phyloP scores from a whole-genome alignment of 2,888 invertebrate species.

The Heliconius aoede region DNA sequence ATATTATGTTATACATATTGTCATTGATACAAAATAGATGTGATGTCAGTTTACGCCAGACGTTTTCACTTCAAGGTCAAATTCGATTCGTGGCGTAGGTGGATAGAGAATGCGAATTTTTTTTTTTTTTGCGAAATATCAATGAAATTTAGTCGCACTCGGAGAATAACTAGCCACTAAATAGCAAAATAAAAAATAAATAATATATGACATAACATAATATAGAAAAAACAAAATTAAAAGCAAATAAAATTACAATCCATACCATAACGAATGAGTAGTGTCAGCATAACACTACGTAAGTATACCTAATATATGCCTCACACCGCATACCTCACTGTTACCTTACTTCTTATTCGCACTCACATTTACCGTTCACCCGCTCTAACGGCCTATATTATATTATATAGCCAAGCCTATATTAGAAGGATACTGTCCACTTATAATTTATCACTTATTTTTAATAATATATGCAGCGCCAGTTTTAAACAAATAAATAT shows the following conservation, averaged over 20 bases:
- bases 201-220: neutral
- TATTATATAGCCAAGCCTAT: neutral
- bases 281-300: no score
- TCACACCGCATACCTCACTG: conserved; percentile 21
- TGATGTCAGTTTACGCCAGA: conserved; percentile 25
- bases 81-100: neutral
- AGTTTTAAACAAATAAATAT: neutral
- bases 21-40: conserved; percentile 9
- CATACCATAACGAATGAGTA: neutral
- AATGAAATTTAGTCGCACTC: conserved; percentile 9
- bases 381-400: neutral
- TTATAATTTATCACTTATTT: no score
- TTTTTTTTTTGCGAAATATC: neutral
- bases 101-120: conserved; percentile 18
- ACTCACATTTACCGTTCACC: conserved; percentile 26
- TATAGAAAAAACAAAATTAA: neutral
- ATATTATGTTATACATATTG: neutral
- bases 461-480: no score
- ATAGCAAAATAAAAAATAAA: neutral
- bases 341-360: conserved; percentile 19
- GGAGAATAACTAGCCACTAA: neutral
- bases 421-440: neutral
- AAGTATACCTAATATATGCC: neutral
- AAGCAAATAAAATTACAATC: neutral
- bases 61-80: conserved; percentile 3